Evolutionary conservation across 2,113 vertebrate species (phyloP).

Genomic region (Narcine bancroftii): DNA sequence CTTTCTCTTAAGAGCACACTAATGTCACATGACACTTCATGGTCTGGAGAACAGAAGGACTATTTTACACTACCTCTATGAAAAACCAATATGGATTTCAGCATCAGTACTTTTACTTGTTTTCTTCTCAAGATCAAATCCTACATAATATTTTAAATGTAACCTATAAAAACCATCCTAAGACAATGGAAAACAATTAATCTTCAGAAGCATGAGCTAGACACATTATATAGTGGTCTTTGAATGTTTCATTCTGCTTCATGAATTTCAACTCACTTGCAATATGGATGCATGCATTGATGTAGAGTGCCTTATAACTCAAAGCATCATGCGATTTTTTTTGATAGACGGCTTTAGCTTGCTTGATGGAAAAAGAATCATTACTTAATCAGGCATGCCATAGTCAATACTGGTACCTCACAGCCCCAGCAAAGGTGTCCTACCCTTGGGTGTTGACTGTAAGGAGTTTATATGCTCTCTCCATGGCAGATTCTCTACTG

Average conservation of each 20-base stretch:
- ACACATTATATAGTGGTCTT: too few relatives aligned
- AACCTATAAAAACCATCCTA: neutral
- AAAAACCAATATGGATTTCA: neutral
- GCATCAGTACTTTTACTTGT: too few relatives aligned
- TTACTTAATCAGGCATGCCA: neutral
- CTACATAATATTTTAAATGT: neutral
- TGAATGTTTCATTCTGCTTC: too few relatives aligned
- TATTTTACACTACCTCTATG: neutral
- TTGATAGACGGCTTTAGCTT: neutral
- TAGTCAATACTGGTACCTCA: too few relatives aligned
- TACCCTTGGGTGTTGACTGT: too few relatives aligned
- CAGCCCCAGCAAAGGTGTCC: too few relatives aligned
- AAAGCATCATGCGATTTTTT: neutral
- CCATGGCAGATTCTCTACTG: too few relatives aligned
- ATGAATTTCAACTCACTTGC: too few relatives aligned
- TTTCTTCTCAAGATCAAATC: neutral
- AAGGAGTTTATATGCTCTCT: too few relatives aligned
- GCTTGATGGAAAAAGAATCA: neutral
- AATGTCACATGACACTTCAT: neutral
- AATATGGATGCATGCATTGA: too few relatives aligned
- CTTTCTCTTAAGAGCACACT: neutral
- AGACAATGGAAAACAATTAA: neutral
- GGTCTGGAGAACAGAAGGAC: neutral
- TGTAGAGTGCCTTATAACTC: too few relatives aligned
- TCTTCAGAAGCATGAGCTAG: too few relatives aligned